A percentile compares a stretch with the other conserved stretches of the same genome.
phyloP scores from a whole-genome alignment of 2,797 vertebrate genomes.

The Peromyscus eremicus region DNA sequence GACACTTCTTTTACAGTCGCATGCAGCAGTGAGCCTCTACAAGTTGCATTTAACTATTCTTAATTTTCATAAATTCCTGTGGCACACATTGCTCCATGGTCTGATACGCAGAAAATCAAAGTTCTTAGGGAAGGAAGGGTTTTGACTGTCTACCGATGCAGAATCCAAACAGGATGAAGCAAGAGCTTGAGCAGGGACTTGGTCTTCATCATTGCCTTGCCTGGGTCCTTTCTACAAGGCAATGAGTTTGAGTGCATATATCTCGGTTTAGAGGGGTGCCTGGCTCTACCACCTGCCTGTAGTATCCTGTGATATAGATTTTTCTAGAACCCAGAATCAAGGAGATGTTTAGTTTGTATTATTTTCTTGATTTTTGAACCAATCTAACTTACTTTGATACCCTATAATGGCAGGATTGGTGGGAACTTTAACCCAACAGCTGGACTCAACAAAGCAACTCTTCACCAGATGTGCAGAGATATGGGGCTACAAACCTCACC shows the following conservation, averaged over 20 bases:
- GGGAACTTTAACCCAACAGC: not conserved
- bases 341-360: not conserved
- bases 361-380: not conserved
- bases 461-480: not conserved
- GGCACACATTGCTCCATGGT: not conserved
- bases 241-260: too few species aligned
- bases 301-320: not conserved
- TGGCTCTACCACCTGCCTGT: not conserved
- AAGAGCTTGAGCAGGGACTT: not conserved
- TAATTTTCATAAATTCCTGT: not conserved
- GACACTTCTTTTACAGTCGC: not conserved
- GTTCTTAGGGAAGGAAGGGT: not conserved
- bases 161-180: not conserved
- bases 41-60: not conserved
- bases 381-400: not conserved
- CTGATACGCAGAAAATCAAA: not conserved
- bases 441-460: not conserved
- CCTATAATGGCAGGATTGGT: not conserved
- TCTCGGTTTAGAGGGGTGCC: not conserved
- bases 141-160: not conserved
- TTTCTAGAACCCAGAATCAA: not conserved
- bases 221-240: not conserved
- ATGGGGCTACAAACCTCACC: rapidly evolving
- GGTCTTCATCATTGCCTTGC: not conserved
- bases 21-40: not conserved